These are phyloP conservation scores for Neofelis nebulosa DNA, from an alignment of 2,113 vertebrate genomes.

Conservation along the genomic window DNA sequence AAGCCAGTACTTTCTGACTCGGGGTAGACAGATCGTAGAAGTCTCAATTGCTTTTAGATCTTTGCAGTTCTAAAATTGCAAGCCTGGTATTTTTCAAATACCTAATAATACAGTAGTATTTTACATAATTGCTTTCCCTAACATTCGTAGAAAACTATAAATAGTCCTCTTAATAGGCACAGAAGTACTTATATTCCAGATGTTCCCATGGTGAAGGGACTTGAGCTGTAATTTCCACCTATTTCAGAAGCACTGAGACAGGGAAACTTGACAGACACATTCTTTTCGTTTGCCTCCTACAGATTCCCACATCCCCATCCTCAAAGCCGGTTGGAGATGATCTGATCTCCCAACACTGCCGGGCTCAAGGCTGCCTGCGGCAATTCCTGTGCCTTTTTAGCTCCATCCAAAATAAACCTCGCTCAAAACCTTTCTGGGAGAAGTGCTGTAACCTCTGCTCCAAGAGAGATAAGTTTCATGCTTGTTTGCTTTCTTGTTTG, in stretches of 20 bases:
- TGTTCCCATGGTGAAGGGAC: conserved; percentile 61
- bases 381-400: neutral
- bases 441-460: neutral
- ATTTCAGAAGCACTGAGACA: conserved; percentile 31
- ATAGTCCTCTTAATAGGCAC: conserved; percentile 64
- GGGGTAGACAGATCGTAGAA: neutral
- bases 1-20: neutral
- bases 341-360: accelerated
- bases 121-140: conserved; percentile 59
- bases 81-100: conserved; percentile 53
- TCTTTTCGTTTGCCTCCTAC: neutral
- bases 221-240: conserved; percentile 59
- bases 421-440: neutral
- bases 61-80: conserved; percentile 32
- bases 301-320: neutral
- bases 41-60: conserved; percentile 4
- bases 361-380: neutral
- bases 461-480: accelerated
- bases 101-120: conserved; percentile 55
- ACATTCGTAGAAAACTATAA: conserved; percentile 58
- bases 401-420: neutral
- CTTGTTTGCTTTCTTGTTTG: neutral
- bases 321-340: neutral
- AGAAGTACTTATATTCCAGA: conserved; percentile 57
- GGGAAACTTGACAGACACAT: neutral